Percentiles rank a stretch among this genome's conserved stretches.
phyloP scores from a whole-genome alignment of 2,113 vertebrate genomes.

The Herpailurus yagouaroundi region DNA sequence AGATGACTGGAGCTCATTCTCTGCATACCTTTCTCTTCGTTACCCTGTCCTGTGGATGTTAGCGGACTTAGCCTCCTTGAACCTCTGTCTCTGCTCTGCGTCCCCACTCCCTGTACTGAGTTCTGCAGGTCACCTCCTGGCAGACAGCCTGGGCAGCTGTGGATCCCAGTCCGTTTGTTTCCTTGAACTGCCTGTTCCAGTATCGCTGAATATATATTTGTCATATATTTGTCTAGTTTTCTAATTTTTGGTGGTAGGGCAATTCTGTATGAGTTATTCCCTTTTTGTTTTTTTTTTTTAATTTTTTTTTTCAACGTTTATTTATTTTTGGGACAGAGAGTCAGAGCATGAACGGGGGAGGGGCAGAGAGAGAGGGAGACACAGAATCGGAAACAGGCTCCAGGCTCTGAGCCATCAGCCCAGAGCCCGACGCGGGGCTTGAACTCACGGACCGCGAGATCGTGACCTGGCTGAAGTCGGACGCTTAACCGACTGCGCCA shows the following conservation, averaged over 20 bases:
- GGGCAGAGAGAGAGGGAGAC: too few relatives aligned
- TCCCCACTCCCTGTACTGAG: neutral
- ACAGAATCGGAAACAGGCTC: too few relatives aligned
- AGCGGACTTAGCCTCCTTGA: neutral
- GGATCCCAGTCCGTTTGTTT: neutral
- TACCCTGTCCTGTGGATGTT: neutral
- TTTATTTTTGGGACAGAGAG: too few relatives aligned
- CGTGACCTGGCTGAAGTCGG: too few relatives aligned
- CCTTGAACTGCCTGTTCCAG: neutral
- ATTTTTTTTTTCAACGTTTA: too few relatives aligned
- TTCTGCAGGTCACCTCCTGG: neutral
- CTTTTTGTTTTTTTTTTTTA: too few relatives aligned
- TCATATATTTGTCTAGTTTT: neutral
- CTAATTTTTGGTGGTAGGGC: neutral
- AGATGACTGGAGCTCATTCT: neutral
- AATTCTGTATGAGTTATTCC: neutral
- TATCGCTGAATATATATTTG: neutral
- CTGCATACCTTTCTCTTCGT: neutral
- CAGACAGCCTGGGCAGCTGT: too few relatives aligned
- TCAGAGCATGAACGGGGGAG: too few relatives aligned
- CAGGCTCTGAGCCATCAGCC: too few relatives aligned
- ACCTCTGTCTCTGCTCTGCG: neutral
- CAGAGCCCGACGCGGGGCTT: too few relatives aligned
- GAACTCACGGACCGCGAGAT: too few relatives aligned
- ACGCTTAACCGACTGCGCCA: too few relatives aligned